Base-by-base conservation (phyloP, 92 coral and sea anemone genomes). In the Virgularia gustaviana region DNA sequence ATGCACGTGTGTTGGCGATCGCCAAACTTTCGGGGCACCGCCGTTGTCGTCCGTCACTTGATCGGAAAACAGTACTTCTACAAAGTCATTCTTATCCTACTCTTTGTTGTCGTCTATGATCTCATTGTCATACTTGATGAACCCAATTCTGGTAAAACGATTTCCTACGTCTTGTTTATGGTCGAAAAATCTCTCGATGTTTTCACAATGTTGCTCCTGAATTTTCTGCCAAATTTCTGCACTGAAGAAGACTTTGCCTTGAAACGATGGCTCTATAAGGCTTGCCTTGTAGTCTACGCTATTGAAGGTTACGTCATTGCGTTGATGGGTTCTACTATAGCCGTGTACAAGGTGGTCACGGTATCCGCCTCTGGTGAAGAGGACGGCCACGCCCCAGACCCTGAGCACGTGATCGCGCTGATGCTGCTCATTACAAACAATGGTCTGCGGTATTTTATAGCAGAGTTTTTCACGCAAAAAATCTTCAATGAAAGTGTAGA, bases 391-490 rank as follows among this genome's bases (percentile, higher is more conserved):
- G 29, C 68, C 20, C 88, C 83, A 36, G 75, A 64, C 49, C 51
- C 49, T 4, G 32, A 57, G 36, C 39, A 85, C 34, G 85, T 84
- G 16, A 63, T 53, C 0, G 65, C 65, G 71, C 37, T 84, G 35
- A 52, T 84, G 81, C 76, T 84, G 12, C 67, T 84, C 22, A 80
- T 84, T 52, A 80, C 61, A 35, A 75, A 72, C 73, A 84, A 80
- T 63, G 85, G 75, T 29, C 73, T 80, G 19, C 78, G 88, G 10
- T 62, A 74, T 51, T 61, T 66, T 34, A 28, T 75, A 42, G 88
- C 78, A 13, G 81, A 84, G 36, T 80, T 84, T 70, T 84, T 75
- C 42, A 4, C 68, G 72, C 45, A 82, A 24, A 84, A 84, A 71
- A 11, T 75, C 41, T 84, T 80, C 62, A 54, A 82, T 47, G 77